Conservation (phyloP, 2,113 vertebrate species). For the Zosterops japonicus region DNA sequence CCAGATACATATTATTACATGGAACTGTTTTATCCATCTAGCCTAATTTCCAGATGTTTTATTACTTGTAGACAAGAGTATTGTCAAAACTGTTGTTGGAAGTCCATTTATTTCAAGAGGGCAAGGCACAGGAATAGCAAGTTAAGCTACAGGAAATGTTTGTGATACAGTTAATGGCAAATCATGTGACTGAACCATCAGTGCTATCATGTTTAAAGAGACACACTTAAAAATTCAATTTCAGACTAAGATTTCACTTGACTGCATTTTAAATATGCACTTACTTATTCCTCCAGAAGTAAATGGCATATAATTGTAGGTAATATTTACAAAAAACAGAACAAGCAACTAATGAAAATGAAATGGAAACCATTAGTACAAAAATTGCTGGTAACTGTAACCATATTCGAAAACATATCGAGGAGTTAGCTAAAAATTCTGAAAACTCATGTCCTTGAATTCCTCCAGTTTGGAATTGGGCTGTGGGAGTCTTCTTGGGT, state of each 20-base stretch:
- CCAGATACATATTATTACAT: conserved; percentile 76
- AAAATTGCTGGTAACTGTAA: not conserved
- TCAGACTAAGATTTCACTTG: conserved; percentile 54
- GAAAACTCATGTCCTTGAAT: conserved; percentile 4
- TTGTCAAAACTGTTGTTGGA: conserved; percentile 71
- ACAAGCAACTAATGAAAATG: conserved; percentile 32
- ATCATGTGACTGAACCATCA: conserved; percentile 41
- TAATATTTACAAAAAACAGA: conserved; percentile 62
- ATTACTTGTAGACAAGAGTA: conserved; percentile 75
- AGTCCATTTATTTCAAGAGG: conserved; percentile 70
- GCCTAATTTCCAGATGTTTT: conserved; percentile 80
- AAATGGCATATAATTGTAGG: conserved; percentile 43
- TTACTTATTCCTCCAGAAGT: conserved; percentile 54
- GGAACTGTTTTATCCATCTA: conserved; percentile 80
- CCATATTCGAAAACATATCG: not conserved
- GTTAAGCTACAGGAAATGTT: conserved; percentile 63
- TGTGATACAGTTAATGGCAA: conserved; percentile 48
- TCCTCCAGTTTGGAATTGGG: not conserved
- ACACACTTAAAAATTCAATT: conserved; percentile 48
- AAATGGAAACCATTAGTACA: conserved; percentile 34
- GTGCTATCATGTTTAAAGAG: conserved; percentile 51
- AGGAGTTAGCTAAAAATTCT: not conserved
- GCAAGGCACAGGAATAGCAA: not conserved
- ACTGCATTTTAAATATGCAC: conserved; percentile 29
- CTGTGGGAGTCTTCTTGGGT: not conserved